phyloP scores from a whole-genome alignment of 2,797 vertebrate genomes.

The Oreochromis mossambicus region DNA sequence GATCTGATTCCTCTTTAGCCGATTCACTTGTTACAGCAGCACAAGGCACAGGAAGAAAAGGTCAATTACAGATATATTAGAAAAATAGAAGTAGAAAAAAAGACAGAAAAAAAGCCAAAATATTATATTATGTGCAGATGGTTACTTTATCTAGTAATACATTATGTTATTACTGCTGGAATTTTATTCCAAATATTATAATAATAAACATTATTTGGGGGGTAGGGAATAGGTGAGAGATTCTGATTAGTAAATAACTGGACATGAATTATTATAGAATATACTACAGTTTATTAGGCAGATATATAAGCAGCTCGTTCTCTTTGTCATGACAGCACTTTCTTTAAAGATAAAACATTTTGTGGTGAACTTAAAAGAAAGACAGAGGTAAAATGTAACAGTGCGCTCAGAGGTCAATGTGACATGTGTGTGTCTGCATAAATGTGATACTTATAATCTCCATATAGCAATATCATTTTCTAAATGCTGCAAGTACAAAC shows the following conservation, averaged over 20 bases:
- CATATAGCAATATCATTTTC: not conserved
- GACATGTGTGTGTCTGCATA: too few species aligned
- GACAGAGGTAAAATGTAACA: too few species aligned
- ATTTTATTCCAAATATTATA: not conserved
- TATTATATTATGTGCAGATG: not conserved
- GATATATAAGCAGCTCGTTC: not conserved
- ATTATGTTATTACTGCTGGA: fast-evolving
- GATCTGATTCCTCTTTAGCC: not conserved
- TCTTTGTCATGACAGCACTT: too few species aligned
- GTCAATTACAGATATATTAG: not conserved
- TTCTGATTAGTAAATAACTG: not conserved
- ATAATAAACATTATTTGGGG: not conserved
- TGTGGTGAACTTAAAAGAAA: too few species aligned
- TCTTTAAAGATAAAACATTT: too few species aligned
- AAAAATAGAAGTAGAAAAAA: not conserved
- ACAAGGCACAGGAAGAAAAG: not conserved
- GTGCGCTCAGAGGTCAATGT: too few species aligned
- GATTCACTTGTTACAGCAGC: not conserved
- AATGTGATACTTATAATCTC: too few species aligned
- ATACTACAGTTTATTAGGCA: not conserved
- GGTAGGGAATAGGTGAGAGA: not conserved
- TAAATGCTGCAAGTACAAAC: not conserved
- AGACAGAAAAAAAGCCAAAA: not conserved
- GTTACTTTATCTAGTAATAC: not conserved
- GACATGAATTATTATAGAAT: not conserved